Base-by-base conservation (phyloP, 2,797 vertebrate genomes). In the Tokudaia muenninki region DNA sequence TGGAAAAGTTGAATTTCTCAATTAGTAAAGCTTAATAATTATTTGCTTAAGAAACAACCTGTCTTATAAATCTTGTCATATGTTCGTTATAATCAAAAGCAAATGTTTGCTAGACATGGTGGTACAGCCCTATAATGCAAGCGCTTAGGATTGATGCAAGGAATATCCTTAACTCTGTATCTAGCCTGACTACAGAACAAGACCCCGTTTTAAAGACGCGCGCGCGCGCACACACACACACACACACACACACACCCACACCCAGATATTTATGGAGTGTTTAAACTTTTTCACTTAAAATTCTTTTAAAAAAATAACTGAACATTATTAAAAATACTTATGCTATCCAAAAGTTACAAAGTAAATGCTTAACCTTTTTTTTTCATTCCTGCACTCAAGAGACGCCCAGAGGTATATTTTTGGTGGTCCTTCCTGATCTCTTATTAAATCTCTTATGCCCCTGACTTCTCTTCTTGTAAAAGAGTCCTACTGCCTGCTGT, bases 241-340 rank as follows among this genome's bases (percentile, higher is more conserved):
- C 31, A 41, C 74, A 90, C 26, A n/a, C 67, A 57, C 8, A n/a
- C 44, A 47, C 29, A 57, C 31, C 57, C 9, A n/a, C 34, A n/a
- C 34, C 72, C 22, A 84, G 59, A 19, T 82, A 21, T 81, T 96
- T 50, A 83, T 94, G 41, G 50, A 70, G 1, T 44, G 52, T 83
- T 92, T 92, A 78, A 89, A 31, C 19, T 74, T 91, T 37, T 29
- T 94, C 90, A 83, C 91, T 97, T 93, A 80, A 80, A 19, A 92
- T 67, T 92, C 47, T 90, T 79, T 96, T 78, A 77, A 29, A 91
- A 92, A 86, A 94, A 77, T 77, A 91, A 83, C 86, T 78, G 31
- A 26, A 11, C 12, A 3, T 87, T 26, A 70, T 96, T 75, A 72
- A 91, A 94, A 92, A 67, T 94, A 50, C 2, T 78, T 3, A 17